Conservation (phyloP, 2,797 vertebrate species). For the Pterois miles region DNA sequence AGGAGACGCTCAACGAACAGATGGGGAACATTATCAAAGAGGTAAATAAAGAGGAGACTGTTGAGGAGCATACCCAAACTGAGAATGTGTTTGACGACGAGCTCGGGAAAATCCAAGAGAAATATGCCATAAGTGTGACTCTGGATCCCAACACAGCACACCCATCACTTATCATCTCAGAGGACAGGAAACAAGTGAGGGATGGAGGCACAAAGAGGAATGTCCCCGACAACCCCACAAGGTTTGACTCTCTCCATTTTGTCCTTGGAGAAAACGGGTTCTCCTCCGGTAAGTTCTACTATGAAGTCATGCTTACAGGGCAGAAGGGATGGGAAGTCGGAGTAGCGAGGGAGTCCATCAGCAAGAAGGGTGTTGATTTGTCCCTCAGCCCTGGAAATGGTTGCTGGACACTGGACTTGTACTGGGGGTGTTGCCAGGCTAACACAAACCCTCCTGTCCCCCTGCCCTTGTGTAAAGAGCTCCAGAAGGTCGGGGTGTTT, state of each 20-base stretch:
- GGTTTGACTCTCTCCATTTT: constrained; percentile 17
- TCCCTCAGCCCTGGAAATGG: constrained; percentile 22
- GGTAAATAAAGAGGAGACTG: rapidly evolving
- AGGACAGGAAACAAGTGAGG: constrained; percentile 2
- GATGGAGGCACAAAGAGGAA: background rate
- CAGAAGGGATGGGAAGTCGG: constrained; percentile 11
- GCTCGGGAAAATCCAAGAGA: background rate
- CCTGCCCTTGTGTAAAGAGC: background rate
- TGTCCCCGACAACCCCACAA: background rate
- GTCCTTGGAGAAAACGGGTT: constrained; percentile 13
- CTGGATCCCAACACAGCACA: constrained; percentile 11
- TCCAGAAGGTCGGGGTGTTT: constrained; percentile 17
- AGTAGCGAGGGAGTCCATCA: constrained; percentile 2
- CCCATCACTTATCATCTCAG: constrained; percentile 1
- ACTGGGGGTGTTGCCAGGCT: constrained; percentile 6
- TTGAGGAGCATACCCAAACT: background rate
- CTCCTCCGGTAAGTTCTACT: constrained; percentile 17
- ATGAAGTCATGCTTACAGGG: background rate
- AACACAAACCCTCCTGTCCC: constrained; percentile 9
- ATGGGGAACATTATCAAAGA: background rate
- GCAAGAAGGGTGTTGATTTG: background rate
- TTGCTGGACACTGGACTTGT: constrained; percentile 34
- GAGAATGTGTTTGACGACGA: background rate
- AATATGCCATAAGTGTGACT: background rate
- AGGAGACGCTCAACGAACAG: background rate